phyloP scores from a whole-genome alignment of 2,797 vertebrate species.

The Lerista edwardsae region DNA sequence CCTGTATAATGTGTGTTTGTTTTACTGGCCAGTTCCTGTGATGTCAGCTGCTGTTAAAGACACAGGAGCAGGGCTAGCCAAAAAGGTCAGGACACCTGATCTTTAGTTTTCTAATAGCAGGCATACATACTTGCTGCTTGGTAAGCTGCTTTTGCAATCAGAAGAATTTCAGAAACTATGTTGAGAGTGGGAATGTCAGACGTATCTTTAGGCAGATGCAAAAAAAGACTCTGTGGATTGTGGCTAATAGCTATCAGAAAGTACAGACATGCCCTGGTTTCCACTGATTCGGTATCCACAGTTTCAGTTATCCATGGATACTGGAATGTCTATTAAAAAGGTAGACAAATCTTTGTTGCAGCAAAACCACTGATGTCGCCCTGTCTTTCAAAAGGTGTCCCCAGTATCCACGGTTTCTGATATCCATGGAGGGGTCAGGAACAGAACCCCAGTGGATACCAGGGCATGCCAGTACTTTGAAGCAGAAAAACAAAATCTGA shows the following conservation, averaged over 20 bases:
- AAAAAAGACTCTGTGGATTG: background rate
- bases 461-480: too few species aligned
- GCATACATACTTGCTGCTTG: background rate
- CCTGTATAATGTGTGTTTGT: background rate
- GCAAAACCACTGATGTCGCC: too few species aligned
- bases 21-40: background rate
- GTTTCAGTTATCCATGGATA: too few species aligned
- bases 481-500: background rate
- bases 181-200: background rate
- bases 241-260: too few species aligned
- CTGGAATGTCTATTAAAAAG: too few species aligned
- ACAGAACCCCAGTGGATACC: too few species aligned
- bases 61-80: background rate
- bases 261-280: too few species aligned
- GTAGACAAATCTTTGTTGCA: too few species aligned
- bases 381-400: too few species aligned
- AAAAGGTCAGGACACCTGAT: background rate
- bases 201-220: background rate
- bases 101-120: background rate
- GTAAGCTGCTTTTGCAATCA: background rate
- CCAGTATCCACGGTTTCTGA: too few species aligned
- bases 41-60: background rate
- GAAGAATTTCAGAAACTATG: background rate
- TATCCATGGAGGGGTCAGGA: too few species aligned
- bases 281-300: too few species aligned